phyloP scores from a whole-genome alignment of 2,888 invertebrate species.

The Yponomeuta cagnagella region DNA sequence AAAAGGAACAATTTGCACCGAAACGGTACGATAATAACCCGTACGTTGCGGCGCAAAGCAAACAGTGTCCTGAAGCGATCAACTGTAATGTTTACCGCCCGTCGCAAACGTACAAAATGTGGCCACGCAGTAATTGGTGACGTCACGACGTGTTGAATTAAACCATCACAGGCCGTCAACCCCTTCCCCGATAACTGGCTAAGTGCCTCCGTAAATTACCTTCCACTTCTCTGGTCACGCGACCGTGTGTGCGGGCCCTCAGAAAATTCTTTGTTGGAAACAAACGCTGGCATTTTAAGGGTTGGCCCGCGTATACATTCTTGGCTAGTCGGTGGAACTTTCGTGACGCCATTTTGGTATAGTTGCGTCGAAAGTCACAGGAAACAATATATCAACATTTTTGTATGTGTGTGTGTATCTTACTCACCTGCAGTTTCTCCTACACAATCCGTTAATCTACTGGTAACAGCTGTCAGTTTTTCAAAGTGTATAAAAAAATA shows the following conservation, averaged over 20 bases:
- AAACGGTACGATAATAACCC: not conserved
- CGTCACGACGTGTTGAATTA: constrained; percentile 47
- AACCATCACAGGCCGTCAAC: constrained; percentile 43
- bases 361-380: too few relatives aligned
- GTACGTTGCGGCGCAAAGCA: not conserved
- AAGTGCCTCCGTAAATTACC: constrained; percentile 53
- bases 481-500: too few relatives aligned
- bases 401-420: too few relatives aligned
- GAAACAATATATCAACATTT: too few relatives aligned
- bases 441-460: too few relatives aligned
- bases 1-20: too few relatives aligned
- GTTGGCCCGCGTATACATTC: not conserved
- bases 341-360: too few relatives aligned
- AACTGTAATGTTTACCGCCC: not conserved
- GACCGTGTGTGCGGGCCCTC: constrained; percentile 25
- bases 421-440: too few relatives aligned
- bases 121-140: constrained; percentile 32
- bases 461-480: too few relatives aligned
- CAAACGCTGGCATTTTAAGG: constrained; percentile 1
- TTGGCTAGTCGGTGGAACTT: not conserved
- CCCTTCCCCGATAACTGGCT: constrained; percentile 57
- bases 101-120: constrained; percentile 14
- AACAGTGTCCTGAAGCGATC: not conserved
- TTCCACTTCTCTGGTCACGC: constrained; percentile 54
- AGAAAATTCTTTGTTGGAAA: not conserved